phyloP scores from a whole-genome alignment of 2,888 invertebrate species.

The Pheosia tremula region DNA sequence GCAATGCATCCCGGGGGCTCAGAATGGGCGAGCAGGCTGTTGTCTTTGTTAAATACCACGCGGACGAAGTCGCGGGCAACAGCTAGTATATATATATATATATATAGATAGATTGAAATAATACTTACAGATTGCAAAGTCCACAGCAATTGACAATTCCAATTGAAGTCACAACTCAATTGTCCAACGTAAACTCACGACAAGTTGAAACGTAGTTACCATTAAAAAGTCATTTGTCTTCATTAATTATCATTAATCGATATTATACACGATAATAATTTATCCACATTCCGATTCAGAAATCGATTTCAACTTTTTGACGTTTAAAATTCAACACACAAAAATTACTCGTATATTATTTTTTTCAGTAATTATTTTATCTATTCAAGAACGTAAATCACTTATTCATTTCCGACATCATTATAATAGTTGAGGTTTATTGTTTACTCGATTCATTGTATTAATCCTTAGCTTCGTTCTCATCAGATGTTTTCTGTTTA shows the following conservation, averaged over 20 bases:
- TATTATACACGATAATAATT: neutral
- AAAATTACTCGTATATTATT: neutral
- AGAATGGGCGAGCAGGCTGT: no score
- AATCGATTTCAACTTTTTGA: neutral
- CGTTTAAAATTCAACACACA: neutral
- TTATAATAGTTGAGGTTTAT: no score
- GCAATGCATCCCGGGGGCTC: no score
- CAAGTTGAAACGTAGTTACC: slow-evolving; percentile 6
- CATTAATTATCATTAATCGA: slow-evolving; percentile 18
- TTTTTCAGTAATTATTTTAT: neutral
- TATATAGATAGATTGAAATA: neutral
- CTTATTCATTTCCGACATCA: neutral
- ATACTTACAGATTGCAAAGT: neutral
- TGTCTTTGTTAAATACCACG: no score
- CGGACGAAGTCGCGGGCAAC: no score
- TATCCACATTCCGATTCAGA: neutral
- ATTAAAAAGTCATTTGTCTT: slow-evolving; percentile 30
- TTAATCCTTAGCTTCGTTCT: neutral
- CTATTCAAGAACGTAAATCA: neutral
- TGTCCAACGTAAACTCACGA: neutral
- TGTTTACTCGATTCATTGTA: no score
- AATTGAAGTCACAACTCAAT: neutral
- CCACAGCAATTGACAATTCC: neutral
- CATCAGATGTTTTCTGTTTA: slow-evolving; percentile 57
- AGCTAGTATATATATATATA: no score